Base-by-base conservation (phyloP, 2,888 invertebrate genomes). In the Drosophila anomalata region DNA sequence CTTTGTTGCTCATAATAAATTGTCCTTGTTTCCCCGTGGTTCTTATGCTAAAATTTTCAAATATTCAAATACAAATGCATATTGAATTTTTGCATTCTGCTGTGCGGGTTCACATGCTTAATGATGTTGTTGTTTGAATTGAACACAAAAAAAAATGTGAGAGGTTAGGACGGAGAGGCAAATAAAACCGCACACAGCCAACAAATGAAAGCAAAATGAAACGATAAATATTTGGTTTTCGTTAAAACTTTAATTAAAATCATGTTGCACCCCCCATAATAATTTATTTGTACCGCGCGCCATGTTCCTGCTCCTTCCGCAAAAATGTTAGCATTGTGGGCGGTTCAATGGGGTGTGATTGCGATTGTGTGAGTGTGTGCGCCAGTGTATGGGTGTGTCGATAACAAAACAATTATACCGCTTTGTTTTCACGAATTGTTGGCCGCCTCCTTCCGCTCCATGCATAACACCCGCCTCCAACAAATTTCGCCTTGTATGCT, bases 221-320 rank as follows among this genome's bases (percentile, higher is more conserved):
- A 88, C 87, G 75, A 88, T 84, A 84, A 85, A 85, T 88, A 88
- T 85, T 88, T 88, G 88, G 85, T 79, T 87, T 87, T 81, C 79
- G 85, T 81, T 81, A 75, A 87, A 88, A 88, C 79, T 85, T 88
- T 85, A 85, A 85, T 85, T 85, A 85, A 85, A 85, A 88, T 73
- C 82, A 77, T 84, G 85, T 65, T 81, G 76, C 77, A 72, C 55
- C 74, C 76, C 51, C 79, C 61, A 42, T 75, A 88, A 87, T 88
- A 85, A 85, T 81, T 85, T 85, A 87, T 85, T 87, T 88, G 77
- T 67, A 70, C 5, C 22, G 41, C 82, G 63, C 75, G 53, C 62
- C 33, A 36, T 29, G 44, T 20, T 31, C 20, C 57, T 39, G 42
- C 55, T 50, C 12, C 70, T 39, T 17, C 31, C 12, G 39, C 7